Evolutionary conservation across 2,888 invertebrate species (phyloP), one percentile per base, ranked within the genome.

Genomic region (Chouioia cunea): DNA sequence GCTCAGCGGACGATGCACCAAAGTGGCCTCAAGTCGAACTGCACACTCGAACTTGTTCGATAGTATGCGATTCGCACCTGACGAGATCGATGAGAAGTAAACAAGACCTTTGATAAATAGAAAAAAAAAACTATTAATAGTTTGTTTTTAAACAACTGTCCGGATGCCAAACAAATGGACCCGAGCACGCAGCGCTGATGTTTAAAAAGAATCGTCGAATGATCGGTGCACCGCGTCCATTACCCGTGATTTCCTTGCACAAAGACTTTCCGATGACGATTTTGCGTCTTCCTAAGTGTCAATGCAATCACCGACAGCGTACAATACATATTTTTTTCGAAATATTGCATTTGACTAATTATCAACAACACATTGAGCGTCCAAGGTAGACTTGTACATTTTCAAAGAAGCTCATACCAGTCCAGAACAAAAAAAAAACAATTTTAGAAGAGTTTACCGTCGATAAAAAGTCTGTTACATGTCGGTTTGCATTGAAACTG

Each of bases 1-100:
- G 1, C 6, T 36, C 70, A 57, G 71, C 62, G 74, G 73, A 73
- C 73, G 71, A 75, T 76, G 75, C 76, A 75, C 75, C 76, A 75
- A 76, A 75, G 76, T 77, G 76, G 76, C 74, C 74, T 77, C 75
- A 74, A 76, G 71, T 74, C 75, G 69, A 75, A 65, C 71, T 73
- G 65, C n/a, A 59, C 74, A 73, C 73, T 76, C 73, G 66, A 71
- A 73, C 69, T 74, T 72, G 59, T 72, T 71, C 71, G 75, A 70
- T 75, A 70, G 68, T 48, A 46, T 15, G 70, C 64, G 62, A 73
- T 71, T 58, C 48, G 20, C 59, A 62, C 60, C 58, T 27, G 52
- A 46, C n/a, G n/a, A n/a, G 46, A 54, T 14, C 16, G 15, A 36
- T 16, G 20, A 2, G 1, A 36, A 56, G 22, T 60, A 60, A 16